Base-by-base conservation (phyloP, 2,888 invertebrate species). In the Pilophorus perplexus region DNA sequence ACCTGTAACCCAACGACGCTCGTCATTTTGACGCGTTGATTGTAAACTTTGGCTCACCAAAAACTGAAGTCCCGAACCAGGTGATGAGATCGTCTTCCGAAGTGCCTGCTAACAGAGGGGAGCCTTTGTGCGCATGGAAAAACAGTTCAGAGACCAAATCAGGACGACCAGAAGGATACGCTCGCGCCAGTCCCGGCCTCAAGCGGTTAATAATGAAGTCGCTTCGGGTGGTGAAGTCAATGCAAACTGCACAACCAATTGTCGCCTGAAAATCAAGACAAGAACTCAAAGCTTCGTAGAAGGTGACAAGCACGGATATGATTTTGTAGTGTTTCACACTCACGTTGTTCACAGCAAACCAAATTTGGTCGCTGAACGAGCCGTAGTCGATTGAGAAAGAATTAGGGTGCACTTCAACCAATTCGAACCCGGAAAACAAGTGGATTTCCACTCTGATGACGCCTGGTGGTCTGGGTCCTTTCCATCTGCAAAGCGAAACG, bases 261-360 rank as follows among this genome's bases (percentile, higher is more conserved):
- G 82, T 82, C 16, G 82, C 81, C 83, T 83, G 78, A 71, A 46
- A 33, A 33, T 33, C 33, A 33, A 33, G 6, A 33, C 33, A 10
- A 10, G 33, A 33, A 33, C 10, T 33, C 33, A 33, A 6, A 33
- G 10, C 6, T 33, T 10, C 33, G 33, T 10, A n/a, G n/a, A n/a
- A n/a, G n/a, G n/a, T n/a, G n/a, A n/a, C n/a, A n/a, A n/a, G n/a
- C n/a, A n/a, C n/a, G n/a, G n/a, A n/a, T n/a, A n/a, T n/a, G n/a
- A n/a, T n/a, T n/a, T 22, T 48, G 22, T 22, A 6, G 10, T 12
- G 22, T 3, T 3, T 8, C 3, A 8, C 54, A 79, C 82, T 80
- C 75, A 85, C 83, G 74, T 85, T 85, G 18, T 83, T 82, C 75
- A 85, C 84, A 46, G 84, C 81, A 74, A 85, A 85, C 85, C 85